Evolutionary conservation across 2,888 invertebrate genomes (phyloP).

Genomic region (Polyommatus iphigenia): DNA sequence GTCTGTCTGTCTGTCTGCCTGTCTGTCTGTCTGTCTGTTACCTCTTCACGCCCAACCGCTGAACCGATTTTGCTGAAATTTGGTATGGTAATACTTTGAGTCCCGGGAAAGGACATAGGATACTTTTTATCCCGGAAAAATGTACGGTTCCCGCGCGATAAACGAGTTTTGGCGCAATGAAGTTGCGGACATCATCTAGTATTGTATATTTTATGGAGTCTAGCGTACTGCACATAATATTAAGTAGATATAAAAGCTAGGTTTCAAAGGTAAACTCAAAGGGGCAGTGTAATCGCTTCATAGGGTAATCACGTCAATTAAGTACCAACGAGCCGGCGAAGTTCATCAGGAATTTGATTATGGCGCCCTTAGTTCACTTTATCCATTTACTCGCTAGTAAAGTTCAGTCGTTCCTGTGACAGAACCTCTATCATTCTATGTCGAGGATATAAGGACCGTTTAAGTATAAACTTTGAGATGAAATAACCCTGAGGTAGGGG

Average conservation of each 20-base stretch:
- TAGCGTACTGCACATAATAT: background rate
- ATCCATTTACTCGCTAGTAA: conserved; percentile 47
- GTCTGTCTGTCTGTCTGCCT: too few relatives aligned
- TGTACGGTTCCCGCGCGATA: too few relatives aligned
- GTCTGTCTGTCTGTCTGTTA: too few relatives aligned
- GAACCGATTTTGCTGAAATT: too few relatives aligned
- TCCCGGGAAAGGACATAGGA: too few relatives aligned
- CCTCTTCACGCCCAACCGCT: too few relatives aligned
- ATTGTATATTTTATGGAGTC: background rate
- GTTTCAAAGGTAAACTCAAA: background rate
- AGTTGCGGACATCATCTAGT: too few relatives aligned
- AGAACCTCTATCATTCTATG: background rate
- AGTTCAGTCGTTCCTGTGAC: background rate
- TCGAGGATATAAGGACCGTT: background rate
- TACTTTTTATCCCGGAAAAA: too few relatives aligned
- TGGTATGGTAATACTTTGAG: too few relatives aligned
- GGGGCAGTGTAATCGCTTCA: background rate
- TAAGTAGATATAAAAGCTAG: background rate
- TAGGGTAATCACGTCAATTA: conserved; percentile 47
- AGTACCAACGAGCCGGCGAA: conserved; percentile 47
- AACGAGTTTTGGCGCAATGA: too few relatives aligned
- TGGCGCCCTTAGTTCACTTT: conserved; percentile 52
- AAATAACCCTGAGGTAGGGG: background rate
- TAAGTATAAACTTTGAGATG: background rate
- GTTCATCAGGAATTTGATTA: conserved; percentile 57